Evolutionary conservation across 2,797 vertebrate species (phyloP), one percentile per base, ranked within the genome.

Genomic region (Arnoldichthys spilopterus): DNA sequence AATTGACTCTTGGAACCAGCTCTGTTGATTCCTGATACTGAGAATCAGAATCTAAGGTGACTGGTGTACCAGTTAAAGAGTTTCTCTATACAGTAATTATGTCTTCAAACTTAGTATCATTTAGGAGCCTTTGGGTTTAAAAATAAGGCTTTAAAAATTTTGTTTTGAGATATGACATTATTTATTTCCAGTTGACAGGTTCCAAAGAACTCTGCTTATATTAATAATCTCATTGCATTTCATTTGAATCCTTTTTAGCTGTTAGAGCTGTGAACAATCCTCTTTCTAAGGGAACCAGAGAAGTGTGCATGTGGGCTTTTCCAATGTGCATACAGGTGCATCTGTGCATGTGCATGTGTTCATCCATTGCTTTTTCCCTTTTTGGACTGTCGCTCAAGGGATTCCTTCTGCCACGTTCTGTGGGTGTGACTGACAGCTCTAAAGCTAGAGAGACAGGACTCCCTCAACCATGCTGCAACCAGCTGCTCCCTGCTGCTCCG

Each of bases 391-490:
- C 66, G 47, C 80, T 78, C 78, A 77, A 72, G 61, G 80, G 80
- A 83, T 69, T 73, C 72, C 61, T 62, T 80, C 75, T 45, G 43
- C 47, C 62, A 74, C 74, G 58, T 51, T 82, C 72, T 78, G 54
- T 72, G 47, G 76, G 61, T 64, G 16, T 73, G 24, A 54, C 58
- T 78, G 77, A 83, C 82, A 79, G 76, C 75, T 78, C 67, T 79
- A 83, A 80, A 82, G 58, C 58, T 34, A 69, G 76, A 76, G 68
- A 74, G 74, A 72, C 71, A 74, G 76, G 78, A 84, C 56, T 82
- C 77, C 83, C 81, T 85, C 78, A 82, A 76, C 82, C 76, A 76
- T 84, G 79, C 63, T 73, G 54, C 69, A 43, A 82, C 77, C 82
- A 84, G 78, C 84, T 85, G 84, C 72, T 84, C 61, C 22, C 53